Conservation (phyloP, 2,113 vertebrate species). For the Coturnix japonica region DNA sequence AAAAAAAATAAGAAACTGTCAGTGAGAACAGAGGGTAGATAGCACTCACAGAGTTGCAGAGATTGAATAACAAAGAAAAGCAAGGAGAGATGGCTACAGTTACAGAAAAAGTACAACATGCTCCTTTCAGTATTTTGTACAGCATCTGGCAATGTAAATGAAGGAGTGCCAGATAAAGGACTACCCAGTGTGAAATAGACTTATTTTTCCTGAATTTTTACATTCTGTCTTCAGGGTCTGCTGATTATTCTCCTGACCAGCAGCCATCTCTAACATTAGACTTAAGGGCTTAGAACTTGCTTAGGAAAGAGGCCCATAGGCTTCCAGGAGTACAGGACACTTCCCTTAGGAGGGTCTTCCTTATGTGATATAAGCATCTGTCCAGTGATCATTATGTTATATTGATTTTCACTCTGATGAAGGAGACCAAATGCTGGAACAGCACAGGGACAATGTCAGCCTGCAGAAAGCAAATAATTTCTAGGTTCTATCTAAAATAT, state of each 20-base stretch:
- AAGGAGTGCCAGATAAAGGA: background rate
- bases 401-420: background rate
- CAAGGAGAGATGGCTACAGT: background rate
- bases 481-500: background rate
- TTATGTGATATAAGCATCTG: fast-evolving
- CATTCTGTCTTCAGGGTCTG: background rate
- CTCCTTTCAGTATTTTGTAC: background rate
- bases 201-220: background rate
- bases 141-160: background rate
- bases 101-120: background rate
- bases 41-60: background rate
- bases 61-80: background rate
- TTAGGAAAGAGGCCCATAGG: background rate
- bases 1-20: background rate
- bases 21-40: background rate
- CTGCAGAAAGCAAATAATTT: background rate
- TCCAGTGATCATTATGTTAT: background rate
- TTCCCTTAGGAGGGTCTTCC: background rate
- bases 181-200: background rate
- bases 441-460: fast-evolving
- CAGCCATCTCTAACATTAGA: background rate
- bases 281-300: background rate
- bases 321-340: background rate
- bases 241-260: background rate
- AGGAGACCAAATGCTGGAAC: background rate